A percentile compares a stretch with the other conserved stretches of the same genome.
Conservation (phyloP, 2,888 invertebrate species). For the Caenorhabditis sp. region DNA sequence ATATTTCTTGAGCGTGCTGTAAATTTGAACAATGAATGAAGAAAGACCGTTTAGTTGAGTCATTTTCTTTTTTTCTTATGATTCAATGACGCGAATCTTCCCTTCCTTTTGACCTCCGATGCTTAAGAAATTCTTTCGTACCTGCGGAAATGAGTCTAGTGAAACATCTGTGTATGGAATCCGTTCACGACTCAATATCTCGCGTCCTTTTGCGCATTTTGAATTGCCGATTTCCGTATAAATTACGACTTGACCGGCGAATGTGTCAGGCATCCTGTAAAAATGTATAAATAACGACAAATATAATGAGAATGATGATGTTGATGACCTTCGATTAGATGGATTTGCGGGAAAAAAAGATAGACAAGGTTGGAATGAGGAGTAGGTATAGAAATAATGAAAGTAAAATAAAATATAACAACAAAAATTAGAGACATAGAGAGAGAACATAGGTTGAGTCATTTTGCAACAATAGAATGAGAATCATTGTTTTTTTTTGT, state of each 20-base stretch:
- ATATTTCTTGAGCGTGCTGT: conserved; percentile 66
- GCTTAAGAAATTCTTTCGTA: no score
- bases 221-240: conserved; percentile 43
- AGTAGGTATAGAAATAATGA: conserved; percentile 2
- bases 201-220: conserved; percentile 38
- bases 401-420: background rate
- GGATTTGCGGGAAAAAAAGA: conserved; percentile 3
- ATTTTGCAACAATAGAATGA: background rate
- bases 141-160: conserved; percentile 71
- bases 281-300: background rate
- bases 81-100: background rate
- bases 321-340: conserved; percentile 8
- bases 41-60: conserved; percentile 16
- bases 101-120: no score
- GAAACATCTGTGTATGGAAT: conserved; percentile 72
- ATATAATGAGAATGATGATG: background rate
- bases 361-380: background rate
- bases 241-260: conserved; percentile 38
- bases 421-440: no score
- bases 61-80: background rate
- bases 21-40: background rate
- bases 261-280: conserved; percentile 1
- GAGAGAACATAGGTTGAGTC: no score
- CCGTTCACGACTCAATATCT: conserved; percentile 26
- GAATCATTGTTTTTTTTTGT: no score